A percentile compares a stretch with the other conserved stretches of the same genome.
These are phyloP conservation scores for Drosophila leonis DNA, from an alignment of 2,888 invertebrate species.

Conservation along the genomic window DNA sequence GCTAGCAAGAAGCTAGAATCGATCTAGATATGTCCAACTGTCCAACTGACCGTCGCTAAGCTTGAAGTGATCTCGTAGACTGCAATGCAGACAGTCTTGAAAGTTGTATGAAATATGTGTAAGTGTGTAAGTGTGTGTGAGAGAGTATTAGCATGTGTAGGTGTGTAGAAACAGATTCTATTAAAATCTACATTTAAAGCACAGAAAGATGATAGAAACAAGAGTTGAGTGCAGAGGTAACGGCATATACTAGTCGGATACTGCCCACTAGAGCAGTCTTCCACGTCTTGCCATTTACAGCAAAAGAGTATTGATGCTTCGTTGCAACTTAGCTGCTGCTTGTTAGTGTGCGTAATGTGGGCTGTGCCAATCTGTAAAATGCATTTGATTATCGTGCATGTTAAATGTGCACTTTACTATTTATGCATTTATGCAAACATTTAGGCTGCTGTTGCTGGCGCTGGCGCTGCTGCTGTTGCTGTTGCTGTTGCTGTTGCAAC, in stretches of 20 bases:
- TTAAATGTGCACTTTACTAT: constrained; percentile 55
- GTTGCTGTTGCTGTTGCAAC: constrained; percentile 44
- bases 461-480: constrained; percentile 18
- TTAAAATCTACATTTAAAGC: background rate
- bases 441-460: constrained; percentile 37
- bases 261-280: too few species aligned
- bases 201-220: background rate
- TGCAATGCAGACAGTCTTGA: background rate
- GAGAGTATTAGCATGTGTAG: too few species aligned
- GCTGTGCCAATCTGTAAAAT: constrained; percentile 43
- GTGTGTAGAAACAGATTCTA: too few species aligned
- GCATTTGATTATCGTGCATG: constrained; percentile 49
- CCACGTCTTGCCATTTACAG: background rate
- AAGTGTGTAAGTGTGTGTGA: too few species aligned
- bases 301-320: constrained; percentile 3
- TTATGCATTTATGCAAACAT: constrained; percentile 54
- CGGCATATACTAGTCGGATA: background rate
- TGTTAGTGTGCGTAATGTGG: background rate
- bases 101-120: too few species aligned
- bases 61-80: background rate
- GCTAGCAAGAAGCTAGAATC: background rate
- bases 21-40: background rate
- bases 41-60: background rate
- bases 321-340: background rate
- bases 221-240: too few species aligned